phyloP scores from a whole-genome alignment of 2,113 vertebrate species.

The Bubo bubo region DNA sequence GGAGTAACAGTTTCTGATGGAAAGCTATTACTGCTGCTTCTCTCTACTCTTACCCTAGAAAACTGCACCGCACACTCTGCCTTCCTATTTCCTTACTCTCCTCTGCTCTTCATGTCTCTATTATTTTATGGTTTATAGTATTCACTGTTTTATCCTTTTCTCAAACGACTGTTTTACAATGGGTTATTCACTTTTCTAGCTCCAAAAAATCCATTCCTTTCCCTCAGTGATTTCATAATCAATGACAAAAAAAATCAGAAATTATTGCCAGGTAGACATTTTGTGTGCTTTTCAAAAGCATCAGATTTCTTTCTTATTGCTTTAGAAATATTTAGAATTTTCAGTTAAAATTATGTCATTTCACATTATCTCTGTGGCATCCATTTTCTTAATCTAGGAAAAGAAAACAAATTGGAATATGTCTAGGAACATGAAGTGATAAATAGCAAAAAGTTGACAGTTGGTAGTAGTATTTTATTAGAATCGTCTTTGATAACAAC shows the following conservation, averaged over 20 bases:
- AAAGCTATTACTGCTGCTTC: constrained; percentile 17
- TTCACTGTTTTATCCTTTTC: background rate
- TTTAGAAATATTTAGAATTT: background rate
- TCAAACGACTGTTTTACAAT: background rate
- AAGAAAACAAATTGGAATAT: constrained; percentile 23
- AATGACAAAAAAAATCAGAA: background rate
- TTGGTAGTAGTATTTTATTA: constrained; percentile 56
- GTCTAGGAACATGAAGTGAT: background rate
- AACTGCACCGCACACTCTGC: background rate
- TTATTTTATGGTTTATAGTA: background rate
- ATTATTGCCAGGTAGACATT: background rate
- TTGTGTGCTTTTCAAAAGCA: background rate
- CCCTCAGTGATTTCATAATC: background rate
- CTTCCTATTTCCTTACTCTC: background rate
- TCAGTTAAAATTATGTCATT: background rate
- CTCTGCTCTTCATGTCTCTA: background rate
- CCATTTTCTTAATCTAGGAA: constrained; percentile 8
- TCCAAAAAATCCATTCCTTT: background rate
- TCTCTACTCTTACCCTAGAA: background rate
- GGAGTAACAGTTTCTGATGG: constrained; percentile 15
- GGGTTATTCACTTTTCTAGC: background rate
- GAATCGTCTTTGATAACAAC: constrained; percentile 11
- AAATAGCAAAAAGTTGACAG: constrained; percentile 45
- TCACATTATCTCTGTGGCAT: background rate
- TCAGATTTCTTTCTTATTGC: background rate